Evolutionary conservation across 2,113 vertebrate genomes (phyloP), one percentile per base, ranked within the genome.

Genomic region (Leucoraja erinaceus): DNA sequence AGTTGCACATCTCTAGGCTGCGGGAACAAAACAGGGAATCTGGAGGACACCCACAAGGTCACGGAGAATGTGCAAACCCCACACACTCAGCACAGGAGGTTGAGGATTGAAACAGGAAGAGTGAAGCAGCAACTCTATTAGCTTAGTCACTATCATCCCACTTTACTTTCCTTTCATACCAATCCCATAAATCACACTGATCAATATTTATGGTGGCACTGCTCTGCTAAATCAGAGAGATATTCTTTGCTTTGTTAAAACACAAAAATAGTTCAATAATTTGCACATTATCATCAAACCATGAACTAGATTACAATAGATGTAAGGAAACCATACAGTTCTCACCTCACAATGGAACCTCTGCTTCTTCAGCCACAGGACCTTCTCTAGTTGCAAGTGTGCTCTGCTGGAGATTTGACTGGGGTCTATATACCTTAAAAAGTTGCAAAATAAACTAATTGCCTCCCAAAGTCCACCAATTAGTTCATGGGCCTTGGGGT

Each of bases 381-480:
- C 38, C 59, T 6, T 63, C n/a, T 63, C 12, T 56, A n/a, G 28
- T 31, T n/a, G 3, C n/a, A n/a, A 1, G 7, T 88, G 59, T 86
- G 28, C 0, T 88, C 59, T 66, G 38, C 28, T 63, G 83, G 83
- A 61, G 81, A 31, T 88, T 88, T 28, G 61, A 1, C 2, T 63
- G 83, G 59, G n/a, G 59, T 88, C 31, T 66, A 88, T 63, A 63
- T 63, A 88, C 14, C 28, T 14, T 88, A 18, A 66, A 16, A 88
- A 88, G 59, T 18, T 63, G 59, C 83, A 88, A 88, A 61, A 31
- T 88, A n/a, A 88, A 88, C 59, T 31, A 88, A 63, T 63, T 63
- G 25, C 56, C 83, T 86, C 56, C 25, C n/a, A 63, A 86, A 86
- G 28, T 86, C 83, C 83, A 88, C 7, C 59, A 84, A 61, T 84